Evolutionary conservation across 2,888 invertebrate species (phyloP), one percentile per base, ranked within the genome.

Genomic region (Phorcus lineatus): DNA sequence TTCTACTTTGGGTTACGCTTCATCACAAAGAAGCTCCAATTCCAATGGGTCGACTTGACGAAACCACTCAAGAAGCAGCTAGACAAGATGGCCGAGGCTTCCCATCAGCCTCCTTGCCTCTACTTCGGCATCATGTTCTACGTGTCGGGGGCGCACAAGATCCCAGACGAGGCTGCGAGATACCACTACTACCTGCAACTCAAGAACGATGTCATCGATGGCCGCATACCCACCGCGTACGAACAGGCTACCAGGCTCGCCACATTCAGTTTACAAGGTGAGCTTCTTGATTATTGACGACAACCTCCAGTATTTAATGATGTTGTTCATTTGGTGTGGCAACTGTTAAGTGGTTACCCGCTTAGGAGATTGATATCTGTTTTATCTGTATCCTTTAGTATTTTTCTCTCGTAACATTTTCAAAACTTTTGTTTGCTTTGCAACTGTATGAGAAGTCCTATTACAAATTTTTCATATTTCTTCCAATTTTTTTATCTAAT

Each of bases 161-260:
- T 99, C 83, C 96, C 96, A 81, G 99, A 99, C 93, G 98, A 98
- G 94, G 96, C 97, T 89, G 97, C 98, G 2, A 95, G 98, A 90
- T 98, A 98, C 93, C 98, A 99, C 93, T 99, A 98, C 93, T 99
- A 98, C 93, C 94, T 98, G 76, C 98, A 99, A 94, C 94, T 99
- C 79, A 99, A 99, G 93, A 96, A 96, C 93, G 98, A 99, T 94
- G 96, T 99, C 81, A 95, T 98, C 78, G 98, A 99, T 93, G 98
- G 98, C 2, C 95, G 96, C 88, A 96, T 98, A 83, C 96, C 96
- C 6, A 98, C 98, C 92, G 96, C 96, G 91, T 96, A 96, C 81
- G 97, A 98, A 87, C 97, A 98, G 93, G 98, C 98, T 16, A 96
- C 98, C 78, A 95, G 97, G 53, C 94, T 99, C 82, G 98, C 99